Evolutionary conservation across 2,797 vertebrate genomes (phyloP).

Genomic region (Lepidocolaptes lacrymiger): DNA sequence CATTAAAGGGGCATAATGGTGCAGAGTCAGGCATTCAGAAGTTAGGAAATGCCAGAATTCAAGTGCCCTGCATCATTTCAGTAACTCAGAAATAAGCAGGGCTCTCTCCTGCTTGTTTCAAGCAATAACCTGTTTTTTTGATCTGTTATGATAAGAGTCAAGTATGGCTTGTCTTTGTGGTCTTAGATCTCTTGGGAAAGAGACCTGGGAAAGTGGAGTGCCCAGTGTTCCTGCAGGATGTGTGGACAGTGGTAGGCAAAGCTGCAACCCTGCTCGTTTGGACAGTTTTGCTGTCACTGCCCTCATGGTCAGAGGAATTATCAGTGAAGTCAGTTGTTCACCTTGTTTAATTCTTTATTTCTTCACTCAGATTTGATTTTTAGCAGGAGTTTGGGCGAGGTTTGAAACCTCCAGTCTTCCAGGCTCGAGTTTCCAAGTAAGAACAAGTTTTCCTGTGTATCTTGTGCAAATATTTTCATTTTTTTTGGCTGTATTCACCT

Average conservation of each 20-base stretch:
- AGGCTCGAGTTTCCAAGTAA: neutral
- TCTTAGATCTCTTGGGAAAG: neutral
- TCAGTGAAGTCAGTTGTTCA: neutral
- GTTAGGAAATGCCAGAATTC: neutral
- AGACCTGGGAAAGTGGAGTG: neutral
- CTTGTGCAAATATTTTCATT: neutral
- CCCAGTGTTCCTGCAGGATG: neutral
- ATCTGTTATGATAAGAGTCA: neutral
- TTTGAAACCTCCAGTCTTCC: neutral
- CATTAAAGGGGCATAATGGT: neutral
- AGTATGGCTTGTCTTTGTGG: neutral
- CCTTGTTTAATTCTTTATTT: neutral
- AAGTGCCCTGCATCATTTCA: neutral
- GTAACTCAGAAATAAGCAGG: neutral
- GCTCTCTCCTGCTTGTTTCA: neutral
- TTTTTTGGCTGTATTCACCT: neutral
- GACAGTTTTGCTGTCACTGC: neutral
- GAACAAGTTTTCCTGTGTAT: neutral
- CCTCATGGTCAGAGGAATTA: neutral
- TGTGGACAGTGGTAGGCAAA: neutral
- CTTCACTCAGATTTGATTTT: neutral
- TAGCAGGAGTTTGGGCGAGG: neutral
- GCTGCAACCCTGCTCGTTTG: neutral
- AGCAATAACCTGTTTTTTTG: neutral
- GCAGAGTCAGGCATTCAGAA: neutral